Base-by-base conservation (phyloP, 2,888 invertebrate species). In the Pollenia amentaria region DNA sequence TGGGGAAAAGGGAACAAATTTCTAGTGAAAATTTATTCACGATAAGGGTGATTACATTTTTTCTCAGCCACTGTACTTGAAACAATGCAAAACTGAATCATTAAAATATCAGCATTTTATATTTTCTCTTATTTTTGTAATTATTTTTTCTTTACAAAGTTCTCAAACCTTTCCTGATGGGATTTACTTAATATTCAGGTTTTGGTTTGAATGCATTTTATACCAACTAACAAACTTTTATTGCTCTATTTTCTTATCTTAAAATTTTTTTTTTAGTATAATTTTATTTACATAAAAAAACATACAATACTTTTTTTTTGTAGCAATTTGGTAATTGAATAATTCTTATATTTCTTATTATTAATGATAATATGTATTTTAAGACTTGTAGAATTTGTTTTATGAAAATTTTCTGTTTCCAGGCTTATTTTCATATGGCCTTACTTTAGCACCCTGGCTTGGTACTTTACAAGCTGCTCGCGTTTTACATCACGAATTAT, bases 361-460 rank as follows among this genome's bases (percentile, higher is more conserved):
- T 65, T 42, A 65, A 65, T 55, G 6, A 55, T 44, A 65, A 38
- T 18, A 53, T 38, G 42, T 6, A 53, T 38, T 29, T 67, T 75
- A 62, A 29, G 16, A 16, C 10, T 72, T 75, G 29, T 42, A 29
- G 69, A 51, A 40, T 38, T 29, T 44, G 48, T 69, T 67, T 75
- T n/a, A 60, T 69, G 14, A 65, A 40, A 21, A 67, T 65, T 87
- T 80, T 70, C 57, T 79, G 86, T 87, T 91, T 92, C 92, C 96
- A 96, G 96, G 96, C 91, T 90, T 96, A 91, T 92, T 94, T 92
- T 95, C 95, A 92, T 94, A 95, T 94, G 94, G 95, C 92, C 94
- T 95, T 93, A 96, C 96, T 93, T 94, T 96, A 94, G 94, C 95
- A 92, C 95, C 96, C 88, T 95, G 94, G 92, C 93, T 96, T 94